phyloP scores from a whole-genome alignment of 30 jellyfish, hydroid and myxozoan species.

The Turritopsis rubra region DNA sequence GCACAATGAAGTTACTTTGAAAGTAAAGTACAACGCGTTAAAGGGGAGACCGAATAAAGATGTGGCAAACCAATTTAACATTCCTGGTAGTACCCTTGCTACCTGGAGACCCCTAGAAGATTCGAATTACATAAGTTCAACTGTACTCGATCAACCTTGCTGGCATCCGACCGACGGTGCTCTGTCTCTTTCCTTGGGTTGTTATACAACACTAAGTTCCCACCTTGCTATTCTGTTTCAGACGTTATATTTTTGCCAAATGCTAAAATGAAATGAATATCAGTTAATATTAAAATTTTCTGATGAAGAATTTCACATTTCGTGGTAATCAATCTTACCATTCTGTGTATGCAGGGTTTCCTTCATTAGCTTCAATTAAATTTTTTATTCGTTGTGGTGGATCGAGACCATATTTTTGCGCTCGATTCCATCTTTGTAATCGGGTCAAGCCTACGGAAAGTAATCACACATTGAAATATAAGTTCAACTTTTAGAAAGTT shows the following conservation, averaged over 20 bases:
- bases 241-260: not conserved
- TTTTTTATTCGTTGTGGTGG: conserved; percentile 49
- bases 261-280: not conserved
- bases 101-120: too few relatives aligned
- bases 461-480: too few relatives aligned
- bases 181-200: too few relatives aligned
- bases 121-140: too few relatives aligned
- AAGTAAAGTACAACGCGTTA: too few relatives aligned
- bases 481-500: too few relatives aligned
- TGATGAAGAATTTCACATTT: not conserved
- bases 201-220: too few relatives aligned
- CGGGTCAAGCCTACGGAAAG: conserved; percentile 69
- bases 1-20: too few relatives aligned
- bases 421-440: conserved; percentile 70
- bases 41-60: conserved; percentile 19
- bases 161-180: too few relatives aligned
- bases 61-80: conserved; percentile 8
- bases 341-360: conserved; percentile 35
- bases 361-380: conserved; percentile 24
- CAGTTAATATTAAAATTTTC: not conserved
- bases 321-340: conserved; percentile 6
- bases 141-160: too few relatives aligned
- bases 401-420: conserved; percentile 52
- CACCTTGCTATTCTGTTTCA: not conserved
- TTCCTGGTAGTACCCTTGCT: conserved; percentile 22